Evolutionary conservation across 2,797 vertebrate genomes (phyloP).

Genomic region (Prunella strophiata): DNA sequence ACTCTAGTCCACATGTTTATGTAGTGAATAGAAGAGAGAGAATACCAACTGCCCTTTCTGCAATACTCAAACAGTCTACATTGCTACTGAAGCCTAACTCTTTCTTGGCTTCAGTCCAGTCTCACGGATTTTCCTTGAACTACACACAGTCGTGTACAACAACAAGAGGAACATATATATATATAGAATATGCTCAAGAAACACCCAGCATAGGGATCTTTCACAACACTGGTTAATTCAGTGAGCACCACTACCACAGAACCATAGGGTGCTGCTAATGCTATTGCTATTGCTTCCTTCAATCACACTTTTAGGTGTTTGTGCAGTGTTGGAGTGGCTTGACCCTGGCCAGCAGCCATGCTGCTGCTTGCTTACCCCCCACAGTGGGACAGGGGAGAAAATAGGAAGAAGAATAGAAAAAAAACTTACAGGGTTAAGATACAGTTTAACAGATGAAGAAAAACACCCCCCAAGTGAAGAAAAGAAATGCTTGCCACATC

Average conservation of each 20-base stretch:
- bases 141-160: neutral
- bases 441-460: neutral
- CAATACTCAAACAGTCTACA: neutral
- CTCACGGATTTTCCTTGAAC: neutral
- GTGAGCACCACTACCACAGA: neutral
- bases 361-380: neutral
- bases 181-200: neutral
- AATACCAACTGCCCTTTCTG: neutral
- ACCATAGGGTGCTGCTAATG: rapidly evolving
- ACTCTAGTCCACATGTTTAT: neutral
- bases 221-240: neutral
- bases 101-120: neutral
- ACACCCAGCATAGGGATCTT: neutral
- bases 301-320: neutral
- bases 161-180: neutral
- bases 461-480: neutral
- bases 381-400: neutral
- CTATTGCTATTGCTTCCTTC: neutral
- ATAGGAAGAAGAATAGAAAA: neutral
- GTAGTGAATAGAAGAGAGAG: neutral
- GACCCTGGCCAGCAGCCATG: neutral
- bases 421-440: neutral
- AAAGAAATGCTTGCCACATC: neutral
- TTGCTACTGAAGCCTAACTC: neutral
- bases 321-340: neutral